Conservation (phyloP, 2,888 invertebrate species). For the Itoplectis maculator region DNA sequence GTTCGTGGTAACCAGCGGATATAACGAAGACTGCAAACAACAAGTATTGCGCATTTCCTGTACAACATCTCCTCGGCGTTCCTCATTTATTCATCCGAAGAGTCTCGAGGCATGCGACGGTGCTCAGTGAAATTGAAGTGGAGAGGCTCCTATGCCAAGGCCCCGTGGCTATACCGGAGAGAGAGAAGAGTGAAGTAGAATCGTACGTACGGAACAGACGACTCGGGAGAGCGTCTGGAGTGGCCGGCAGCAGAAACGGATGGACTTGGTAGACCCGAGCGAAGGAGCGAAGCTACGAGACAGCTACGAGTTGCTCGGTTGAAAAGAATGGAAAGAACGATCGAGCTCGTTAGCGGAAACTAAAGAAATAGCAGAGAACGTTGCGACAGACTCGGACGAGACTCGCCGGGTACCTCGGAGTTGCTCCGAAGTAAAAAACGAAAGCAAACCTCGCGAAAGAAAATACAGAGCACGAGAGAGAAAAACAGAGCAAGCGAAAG, state of each 20-base stretch:
- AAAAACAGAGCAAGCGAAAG: background rate
- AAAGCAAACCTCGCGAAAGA: background rate
- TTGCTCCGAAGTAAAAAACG: slow-evolving; percentile 10
- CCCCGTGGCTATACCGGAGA: slow-evolving; percentile 6
- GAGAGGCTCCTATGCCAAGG: slow-evolving; percentile 6
- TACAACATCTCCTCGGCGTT: slow-evolving; percentile 11
- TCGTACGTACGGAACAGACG: slow-evolving; percentile 45
- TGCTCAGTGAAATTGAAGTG: slow-evolving; percentile 44
- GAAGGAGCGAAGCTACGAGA: background rate
- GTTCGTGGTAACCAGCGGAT: background rate
- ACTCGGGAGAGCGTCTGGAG: slow-evolving; percentile 54
- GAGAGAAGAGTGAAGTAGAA: slow-evolving; percentile 29
- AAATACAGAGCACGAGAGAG: background rate
- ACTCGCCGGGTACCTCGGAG: background rate
- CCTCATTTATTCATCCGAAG: slow-evolving; percentile 2
- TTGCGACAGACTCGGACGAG: slow-evolving; percentile 7
- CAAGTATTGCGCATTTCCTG: background rate
- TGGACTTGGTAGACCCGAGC: slow-evolving; percentile 32
- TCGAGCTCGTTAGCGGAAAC: slow-evolving; percentile 40
- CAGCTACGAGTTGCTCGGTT: background rate
- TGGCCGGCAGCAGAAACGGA: slow-evolving; percentile 40
- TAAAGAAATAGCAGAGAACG: slow-evolving; percentile 19
- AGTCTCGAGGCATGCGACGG: slow-evolving; percentile 24
- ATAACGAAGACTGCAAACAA: background rate
- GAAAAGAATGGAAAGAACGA: slow-evolving; percentile 46